A percentile compares a stretch with the other conserved stretches of the same genome.
phyloP scores from a whole-genome alignment of 2,888 invertebrate genomes.

The Hydropsyche betteni region DNA sequence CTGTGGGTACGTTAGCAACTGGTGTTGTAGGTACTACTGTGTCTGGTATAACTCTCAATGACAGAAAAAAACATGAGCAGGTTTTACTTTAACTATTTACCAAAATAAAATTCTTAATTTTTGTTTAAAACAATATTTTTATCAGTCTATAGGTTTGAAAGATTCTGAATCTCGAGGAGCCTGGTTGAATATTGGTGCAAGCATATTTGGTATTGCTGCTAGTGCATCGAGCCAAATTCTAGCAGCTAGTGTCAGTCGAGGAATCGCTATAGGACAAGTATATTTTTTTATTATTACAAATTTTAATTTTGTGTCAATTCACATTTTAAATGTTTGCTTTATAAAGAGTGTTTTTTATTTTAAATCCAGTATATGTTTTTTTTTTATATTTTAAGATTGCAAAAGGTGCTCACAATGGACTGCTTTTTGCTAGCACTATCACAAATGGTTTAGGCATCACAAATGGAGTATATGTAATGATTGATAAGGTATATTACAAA shows the following conservation, averaged over 20 bases:
- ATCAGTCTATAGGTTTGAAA: constrained; percentile 62
- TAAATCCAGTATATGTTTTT: background rate
- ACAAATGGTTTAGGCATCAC: constrained; percentile 63
- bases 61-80: constrained; percentile 65
- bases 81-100: constrained; percentile 54
- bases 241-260: constrained; percentile 62
- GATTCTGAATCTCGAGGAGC: constrained; percentile 69
- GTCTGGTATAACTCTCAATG: constrained; percentile 63
- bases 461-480: constrained; percentile 61
- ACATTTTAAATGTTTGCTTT: background rate
- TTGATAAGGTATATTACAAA: constrained; percentile 58
- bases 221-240: constrained; percentile 65
- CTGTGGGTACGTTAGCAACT: constrained; percentile 61
- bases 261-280: constrained; percentile 64
- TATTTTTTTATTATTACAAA: constrained; percentile 3
- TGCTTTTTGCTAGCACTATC: constrained; percentile 61
- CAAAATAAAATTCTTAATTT: constrained; percentile 12
- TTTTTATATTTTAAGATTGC: constrained; percentile 53
- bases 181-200: constrained; percentile 69
- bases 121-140: background rate
- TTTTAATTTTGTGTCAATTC: background rate
- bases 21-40: constrained; percentile 66
- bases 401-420: constrained; percentile 60
- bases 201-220: constrained; percentile 66
- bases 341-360: background rate